Conservation (phyloP, 2,113 vertebrate species). For the Pseudorasbora parva region DNA sequence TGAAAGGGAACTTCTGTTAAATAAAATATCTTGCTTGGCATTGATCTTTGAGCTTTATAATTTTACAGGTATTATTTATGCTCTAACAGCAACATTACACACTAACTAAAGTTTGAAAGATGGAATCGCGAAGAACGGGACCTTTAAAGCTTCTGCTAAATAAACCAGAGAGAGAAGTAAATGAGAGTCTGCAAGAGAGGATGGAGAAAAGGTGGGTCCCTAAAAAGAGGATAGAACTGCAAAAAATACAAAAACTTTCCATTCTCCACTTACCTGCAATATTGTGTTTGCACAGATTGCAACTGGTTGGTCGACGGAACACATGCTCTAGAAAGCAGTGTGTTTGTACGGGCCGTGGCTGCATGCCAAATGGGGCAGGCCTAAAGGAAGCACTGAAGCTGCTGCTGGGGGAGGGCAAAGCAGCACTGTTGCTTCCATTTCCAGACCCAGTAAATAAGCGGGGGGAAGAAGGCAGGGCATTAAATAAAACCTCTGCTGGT, state of each 20-base stretch:
- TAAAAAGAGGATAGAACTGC: neutral
- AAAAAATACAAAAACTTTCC: neutral
- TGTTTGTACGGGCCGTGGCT: conserved; percentile 73
- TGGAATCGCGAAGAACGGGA: too few species aligned
- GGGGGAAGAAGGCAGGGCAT: conserved; percentile 52
- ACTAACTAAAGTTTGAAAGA: too few species aligned
- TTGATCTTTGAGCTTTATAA: too few species aligned
- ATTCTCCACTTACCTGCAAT: conserved; percentile 83
- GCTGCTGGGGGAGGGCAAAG: conserved; percentile 68
- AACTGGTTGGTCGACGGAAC: conserved; percentile 88
- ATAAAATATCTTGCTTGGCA: too few species aligned
- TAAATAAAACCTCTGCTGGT: conserved; percentile 81
- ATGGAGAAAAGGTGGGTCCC: neutral
- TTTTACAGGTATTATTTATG: too few species aligned
- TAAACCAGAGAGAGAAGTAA: neutral
- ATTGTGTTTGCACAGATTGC: conserved; percentile 88
- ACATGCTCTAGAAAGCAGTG: conserved; percentile 89
- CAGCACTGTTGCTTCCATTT: conserved; percentile 62
- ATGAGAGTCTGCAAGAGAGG: neutral
- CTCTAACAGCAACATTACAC: too few species aligned
- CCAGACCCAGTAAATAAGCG: neutral
- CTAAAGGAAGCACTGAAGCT: conserved; percentile 63
- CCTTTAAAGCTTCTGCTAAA: neutral
- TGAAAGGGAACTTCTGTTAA: too few species aligned
- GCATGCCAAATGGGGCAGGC: conserved; percentile 68